These are phyloP conservation scores for Gila orcuttii DNA, from an alignment of 2,113 vertebrate genomes.

Conservation along the genomic window DNA sequence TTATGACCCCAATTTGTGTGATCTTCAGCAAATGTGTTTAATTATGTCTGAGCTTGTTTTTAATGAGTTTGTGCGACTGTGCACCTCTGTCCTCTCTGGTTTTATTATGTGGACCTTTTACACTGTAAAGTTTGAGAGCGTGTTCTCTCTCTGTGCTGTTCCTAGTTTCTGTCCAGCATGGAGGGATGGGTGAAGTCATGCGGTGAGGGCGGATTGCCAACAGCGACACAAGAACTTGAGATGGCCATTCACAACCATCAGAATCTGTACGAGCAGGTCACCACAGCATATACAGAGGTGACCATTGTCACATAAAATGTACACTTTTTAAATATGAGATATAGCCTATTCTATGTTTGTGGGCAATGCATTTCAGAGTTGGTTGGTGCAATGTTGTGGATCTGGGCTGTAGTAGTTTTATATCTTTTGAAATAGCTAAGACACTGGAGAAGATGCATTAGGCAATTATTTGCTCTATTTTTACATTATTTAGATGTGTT, in stretches of 20 bases:
- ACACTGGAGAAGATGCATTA: no score
- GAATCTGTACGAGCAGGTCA: constrained; percentile 92
- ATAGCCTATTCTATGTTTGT: neutral
- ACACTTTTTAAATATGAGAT: neutral
- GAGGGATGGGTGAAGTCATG: constrained; percentile 93
- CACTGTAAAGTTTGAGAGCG: neutral
- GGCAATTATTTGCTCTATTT: no score
- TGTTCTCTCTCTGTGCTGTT: constrained; percentile 49
- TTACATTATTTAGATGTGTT: no score
- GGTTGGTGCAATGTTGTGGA: neutral
- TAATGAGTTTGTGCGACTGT: constrained; percentile 29
- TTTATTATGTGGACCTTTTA: neutral
- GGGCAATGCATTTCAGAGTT: neutral
- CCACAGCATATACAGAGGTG: constrained; percentile 94
- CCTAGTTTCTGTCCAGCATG: constrained; percentile 88
- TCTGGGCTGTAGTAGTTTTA: neutral
- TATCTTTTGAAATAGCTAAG: neutral
- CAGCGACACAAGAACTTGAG: constrained; percentile 89
- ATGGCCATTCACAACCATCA: constrained; percentile 92
- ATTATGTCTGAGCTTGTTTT: constrained; percentile 24
- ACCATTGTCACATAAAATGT: neutral
- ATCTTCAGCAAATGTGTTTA: constrained; percentile 19
- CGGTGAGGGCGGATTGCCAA: constrained; percentile 88
- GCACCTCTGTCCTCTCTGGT: neutral
- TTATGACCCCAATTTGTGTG: constrained; percentile 37